Conservation (phyloP, 2,797 vertebrate genomes). For the Mormyrops boulengeri region DNA sequence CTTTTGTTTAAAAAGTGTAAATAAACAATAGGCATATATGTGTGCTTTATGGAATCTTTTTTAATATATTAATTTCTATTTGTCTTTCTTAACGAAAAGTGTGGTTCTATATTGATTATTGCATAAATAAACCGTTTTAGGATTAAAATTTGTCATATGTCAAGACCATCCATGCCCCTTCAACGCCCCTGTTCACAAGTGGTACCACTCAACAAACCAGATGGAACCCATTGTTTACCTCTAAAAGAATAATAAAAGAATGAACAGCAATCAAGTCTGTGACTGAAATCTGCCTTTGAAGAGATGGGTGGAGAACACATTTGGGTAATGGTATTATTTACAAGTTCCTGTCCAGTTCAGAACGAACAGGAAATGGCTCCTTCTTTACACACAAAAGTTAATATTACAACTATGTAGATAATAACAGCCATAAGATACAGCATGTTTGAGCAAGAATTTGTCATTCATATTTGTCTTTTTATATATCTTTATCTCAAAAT, state of each 20-base stretch:
- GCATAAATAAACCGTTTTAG: not conserved
- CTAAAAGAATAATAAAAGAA: not conserved
- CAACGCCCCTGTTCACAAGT: not conserved
- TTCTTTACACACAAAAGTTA: not conserved
- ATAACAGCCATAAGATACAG: not conserved
- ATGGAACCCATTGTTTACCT: not conserved
- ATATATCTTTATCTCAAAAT: not conserved
- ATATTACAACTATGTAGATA: not conserved
- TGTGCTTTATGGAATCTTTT: not conserved
- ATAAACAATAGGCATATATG: not conserved
- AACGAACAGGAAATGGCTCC: not conserved
- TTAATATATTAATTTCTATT: not conserved
- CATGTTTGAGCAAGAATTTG: not conserved
- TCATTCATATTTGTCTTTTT: not conserved
- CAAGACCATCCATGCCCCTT: not conserved
- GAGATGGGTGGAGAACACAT: not conserved
- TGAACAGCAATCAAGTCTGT: not conserved
- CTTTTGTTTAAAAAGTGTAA: constrained; percentile 39
- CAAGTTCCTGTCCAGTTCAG: not conserved
- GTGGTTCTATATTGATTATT: not conserved
- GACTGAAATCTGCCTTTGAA: not conserved
- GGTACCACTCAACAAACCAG: not conserved
- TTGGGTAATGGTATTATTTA: not conserved
- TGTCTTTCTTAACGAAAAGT: not conserved
- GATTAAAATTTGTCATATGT: not conserved